A percentile compares a stretch with the other conserved stretches of the same genome.
These are phyloP conservation scores for Megathymus violae DNA, from an alignment of 1,140 invertebrate genomes.

Conservation along the genomic window DNA sequence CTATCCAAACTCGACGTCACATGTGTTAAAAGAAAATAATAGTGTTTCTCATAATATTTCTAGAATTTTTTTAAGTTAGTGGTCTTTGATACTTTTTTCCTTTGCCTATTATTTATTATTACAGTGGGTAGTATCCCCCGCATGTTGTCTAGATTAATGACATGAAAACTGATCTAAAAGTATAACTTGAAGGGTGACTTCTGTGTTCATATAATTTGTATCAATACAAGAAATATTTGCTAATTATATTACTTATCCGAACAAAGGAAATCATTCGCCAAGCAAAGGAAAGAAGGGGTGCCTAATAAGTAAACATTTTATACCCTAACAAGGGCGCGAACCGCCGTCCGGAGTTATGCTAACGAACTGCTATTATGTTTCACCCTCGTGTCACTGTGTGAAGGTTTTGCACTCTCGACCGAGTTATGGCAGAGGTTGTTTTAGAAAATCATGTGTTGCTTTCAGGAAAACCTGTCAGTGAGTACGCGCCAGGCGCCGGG, in stretches of 20 bases:
- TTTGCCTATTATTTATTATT: no score
- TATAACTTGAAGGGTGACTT: no score
- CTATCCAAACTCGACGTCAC: no score
- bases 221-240: no score
- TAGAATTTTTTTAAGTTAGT: no score
- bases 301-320: conserved; percentile 70
- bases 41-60: no score
- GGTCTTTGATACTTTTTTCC: no score
- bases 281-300: conserved; percentile 12
- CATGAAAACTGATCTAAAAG: no score
- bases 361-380: conserved; percentile 78
- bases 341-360: conserved; percentile 63
- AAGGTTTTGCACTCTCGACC: conserved; percentile 80
- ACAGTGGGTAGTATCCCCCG: no score
- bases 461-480: conserved; percentile 72
- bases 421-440: conserved; percentile 72
- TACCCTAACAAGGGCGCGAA: conserved; percentile 54
- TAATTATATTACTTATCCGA: conserved; percentile 16
- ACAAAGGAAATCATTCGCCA: conserved; percentile 17
- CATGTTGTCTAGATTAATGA: no score
- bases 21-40: no score
- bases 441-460: conserved; percentile 78
- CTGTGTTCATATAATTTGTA: no score
- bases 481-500: conserved; percentile 52
- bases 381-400: conserved; percentile 78